phyloP scores from a whole-genome alignment of 1,140 invertebrate species.

The Cydia fagiglandana region DNA sequence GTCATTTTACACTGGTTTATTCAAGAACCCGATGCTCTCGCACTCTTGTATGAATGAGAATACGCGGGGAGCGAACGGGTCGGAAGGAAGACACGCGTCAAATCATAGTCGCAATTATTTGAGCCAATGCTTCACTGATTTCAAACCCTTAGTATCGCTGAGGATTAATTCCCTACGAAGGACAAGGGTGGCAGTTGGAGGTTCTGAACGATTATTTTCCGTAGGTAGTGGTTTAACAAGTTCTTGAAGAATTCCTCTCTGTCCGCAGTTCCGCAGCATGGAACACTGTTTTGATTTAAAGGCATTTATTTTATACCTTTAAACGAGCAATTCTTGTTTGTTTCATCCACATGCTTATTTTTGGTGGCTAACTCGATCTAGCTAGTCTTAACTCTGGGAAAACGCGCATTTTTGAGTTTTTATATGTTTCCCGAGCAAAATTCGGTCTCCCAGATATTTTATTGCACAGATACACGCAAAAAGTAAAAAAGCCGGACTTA shows the following conservation, averaged over 20 bases:
- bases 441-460: no score
- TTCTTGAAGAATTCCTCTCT: neutral
- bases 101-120: constrained; percentile 32
- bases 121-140: constrained; percentile 15
- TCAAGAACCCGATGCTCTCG: neutral
- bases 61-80: constrained; percentile 5
- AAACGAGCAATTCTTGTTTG: no score
- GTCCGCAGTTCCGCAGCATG: neutral
- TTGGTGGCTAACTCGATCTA: no score
- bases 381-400: no score
- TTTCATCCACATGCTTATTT: no score
- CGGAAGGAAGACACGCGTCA: constrained; percentile 30
- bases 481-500: no score
- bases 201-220: neutral
- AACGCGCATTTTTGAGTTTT: no score
- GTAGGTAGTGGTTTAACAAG: neutral
- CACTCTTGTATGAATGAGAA: neutral
- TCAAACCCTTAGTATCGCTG: constrained; percentile 6
- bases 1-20: neutral
- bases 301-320: no score
- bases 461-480: no score
- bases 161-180: neutral
- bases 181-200: constrained; percentile 1
- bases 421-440: no score
- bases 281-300: no score